Conservation (phyloP, 2,113 vertebrate genomes). For the Cottus gobio region DNA sequence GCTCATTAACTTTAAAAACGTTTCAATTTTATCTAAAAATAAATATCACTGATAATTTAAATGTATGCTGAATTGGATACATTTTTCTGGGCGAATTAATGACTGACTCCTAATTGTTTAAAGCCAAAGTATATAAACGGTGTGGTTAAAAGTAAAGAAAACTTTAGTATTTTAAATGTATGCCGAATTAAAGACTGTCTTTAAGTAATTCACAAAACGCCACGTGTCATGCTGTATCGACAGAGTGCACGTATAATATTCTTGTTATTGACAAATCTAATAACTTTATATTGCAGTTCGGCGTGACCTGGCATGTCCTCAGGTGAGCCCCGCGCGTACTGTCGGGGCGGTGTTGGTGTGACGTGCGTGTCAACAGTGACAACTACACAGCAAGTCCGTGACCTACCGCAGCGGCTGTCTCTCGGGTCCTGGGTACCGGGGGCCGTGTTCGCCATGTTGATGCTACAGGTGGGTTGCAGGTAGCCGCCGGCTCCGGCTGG, state of each 20-base stretch:
- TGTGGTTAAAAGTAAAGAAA: background rate
- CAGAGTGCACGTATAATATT: background rate
- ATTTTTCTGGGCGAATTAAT: background rate
- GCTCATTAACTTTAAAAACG: background rate
- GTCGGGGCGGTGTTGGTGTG: background rate
- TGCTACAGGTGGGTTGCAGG: constrained; percentile 78
- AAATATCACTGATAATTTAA: background rate
- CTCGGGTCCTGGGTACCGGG: constrained; percentile 42
- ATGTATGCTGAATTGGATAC: background rate
- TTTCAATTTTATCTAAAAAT: background rate
- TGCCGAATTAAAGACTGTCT: background rate
- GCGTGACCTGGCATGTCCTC: background rate
- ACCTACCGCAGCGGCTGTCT: constrained; percentile 62
- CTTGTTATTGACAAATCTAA: too few relatives aligned
- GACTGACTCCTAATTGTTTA: too few relatives aligned
- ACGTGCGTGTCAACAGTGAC: background rate
- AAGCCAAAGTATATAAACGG: background rate
- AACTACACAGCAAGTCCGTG: background rate
- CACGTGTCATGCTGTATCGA: accelerated
- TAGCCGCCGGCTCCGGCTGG: constrained; percentile 42
- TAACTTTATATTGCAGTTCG: background rate
- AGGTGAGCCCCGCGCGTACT: background rate
- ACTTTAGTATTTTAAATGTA: background rate
- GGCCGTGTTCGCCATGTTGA: constrained; percentile 70
- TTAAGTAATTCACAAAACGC: background rate